Conservation (phyloP, 2,888 invertebrate genomes). For the Polietes domitor region DNA sequence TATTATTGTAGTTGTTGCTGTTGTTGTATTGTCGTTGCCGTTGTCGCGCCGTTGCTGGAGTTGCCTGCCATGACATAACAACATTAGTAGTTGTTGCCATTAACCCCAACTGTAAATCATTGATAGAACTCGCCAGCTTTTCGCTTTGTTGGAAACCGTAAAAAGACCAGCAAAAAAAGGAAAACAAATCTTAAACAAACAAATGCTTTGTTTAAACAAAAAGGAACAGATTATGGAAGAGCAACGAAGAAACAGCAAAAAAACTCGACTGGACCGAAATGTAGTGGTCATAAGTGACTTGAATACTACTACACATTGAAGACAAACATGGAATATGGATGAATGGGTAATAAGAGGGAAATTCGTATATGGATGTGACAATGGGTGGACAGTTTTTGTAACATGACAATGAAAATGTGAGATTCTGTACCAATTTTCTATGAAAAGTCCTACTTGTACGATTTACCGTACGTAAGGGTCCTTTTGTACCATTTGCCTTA, state of each 20-base stretch:
- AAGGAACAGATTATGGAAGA: constrained; percentile 6
- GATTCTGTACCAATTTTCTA: no score
- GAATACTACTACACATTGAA: no score
- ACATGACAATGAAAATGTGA: no score
- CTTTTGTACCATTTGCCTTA: no score
- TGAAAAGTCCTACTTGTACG: no score
- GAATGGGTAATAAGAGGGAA: no score
- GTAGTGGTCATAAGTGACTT: no score
- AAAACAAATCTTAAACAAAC: constrained; percentile 12
- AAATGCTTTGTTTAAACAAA: constrained; percentile 34
- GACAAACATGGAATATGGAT: no score
- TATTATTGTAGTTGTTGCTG: constrained; percentile 22
- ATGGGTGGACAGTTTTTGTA: no score
- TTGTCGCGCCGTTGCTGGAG: background rate
- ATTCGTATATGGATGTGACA: no score
- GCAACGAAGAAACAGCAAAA: background rate
- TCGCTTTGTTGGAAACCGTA: background rate
- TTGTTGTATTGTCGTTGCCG: background rate
- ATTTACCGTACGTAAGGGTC: no score
- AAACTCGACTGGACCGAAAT: no score
- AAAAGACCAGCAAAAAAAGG: background rate
- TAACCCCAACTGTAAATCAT: constrained; percentile 58
- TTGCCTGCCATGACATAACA: constrained; percentile 31
- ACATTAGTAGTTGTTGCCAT: constrained; percentile 45
- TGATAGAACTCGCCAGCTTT: constrained; percentile 16